Base-by-base conservation (phyloP, 2,113 vertebrate species). In the Steatornis caripensis region DNA sequence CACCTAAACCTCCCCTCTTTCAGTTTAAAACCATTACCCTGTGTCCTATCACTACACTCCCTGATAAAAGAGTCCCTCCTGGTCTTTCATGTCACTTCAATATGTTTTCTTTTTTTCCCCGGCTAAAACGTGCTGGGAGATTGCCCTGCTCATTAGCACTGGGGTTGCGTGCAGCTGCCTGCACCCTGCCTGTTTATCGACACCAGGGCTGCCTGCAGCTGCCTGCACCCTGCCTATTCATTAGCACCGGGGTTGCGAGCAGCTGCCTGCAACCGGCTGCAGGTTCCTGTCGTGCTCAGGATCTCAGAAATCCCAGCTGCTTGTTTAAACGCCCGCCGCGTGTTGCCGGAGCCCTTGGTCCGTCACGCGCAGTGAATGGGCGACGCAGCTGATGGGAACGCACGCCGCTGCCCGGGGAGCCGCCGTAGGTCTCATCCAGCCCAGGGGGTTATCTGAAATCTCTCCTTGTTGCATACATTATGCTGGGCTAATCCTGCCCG, bases 61-160 rank as follows among this genome's bases (percentile, higher is more conserved):
- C 26, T 22, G 26, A 48, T 30, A 16, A 23, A 23, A 39, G 21
- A 72, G 4, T 36, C 41, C 84, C 36, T 72, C 43, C 51, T 14
- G 36, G 4, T 36, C 41, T 74, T 32, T 72, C 43, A 43, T 14
- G 36, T 21, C 55, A 34, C 48, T 68, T 14, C 9, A 32, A 34
- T 15, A 17, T 36, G 9, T 11, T 4, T 16, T 57, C n/a, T 19
- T n/a, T n/a, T 39, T 57, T 37, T 19, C 6, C 39, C 62, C 41
- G 85, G 45, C 65, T 53, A 29, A 64, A 87, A 32, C 1, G 2
- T 18, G 15, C 17, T 71, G 70, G 37, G 57, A 78, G 29, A 41
- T 30, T 3, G 0, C 3, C 16, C 39, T 36, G 37, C 15, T 62
- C 17, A 8, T 49, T 36, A 30, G 4, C 58, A 9, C 36, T 0